Base-by-base conservation (phyloP, 2,113 vertebrate species). In the Fukomys damarensis region DNA sequence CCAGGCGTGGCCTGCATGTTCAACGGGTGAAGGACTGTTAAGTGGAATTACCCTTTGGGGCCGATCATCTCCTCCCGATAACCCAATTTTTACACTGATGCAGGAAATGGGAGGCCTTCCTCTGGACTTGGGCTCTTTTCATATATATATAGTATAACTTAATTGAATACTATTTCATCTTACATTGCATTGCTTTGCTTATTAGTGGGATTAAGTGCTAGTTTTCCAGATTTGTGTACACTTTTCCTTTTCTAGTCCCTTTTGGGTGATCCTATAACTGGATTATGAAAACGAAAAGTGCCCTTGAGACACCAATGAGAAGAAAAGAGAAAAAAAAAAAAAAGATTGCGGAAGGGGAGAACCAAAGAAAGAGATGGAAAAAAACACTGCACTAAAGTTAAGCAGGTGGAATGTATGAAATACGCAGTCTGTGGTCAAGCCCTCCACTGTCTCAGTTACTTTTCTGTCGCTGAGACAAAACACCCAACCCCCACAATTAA, bases 1-100 rank as follows among this genome's bases (percentile, higher is more conserved):
- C 43, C 8, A 5, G 58, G 89, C 0, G 3, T 12, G 6, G 8
- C 74, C 74, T 81, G 74, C 49, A 30, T 41, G 49, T 90, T 84
- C 61, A 96, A 28, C 66, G 87, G 86, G 24, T 91, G 70, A 94
- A 85, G 68, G 66, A 63, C 61, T 84, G n/a, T 38, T 82, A 77
- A 38, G 24, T 74, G 82, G 86, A 95, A 63, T 38, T 68, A 6
- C 65, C 65, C 54, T 81, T 77, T 81, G 68, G 89, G 63, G 61
- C 12, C 7, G 63, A 9, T 72, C n/a, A 59, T 49, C 46, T 5
- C 52, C 59, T 13, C 43, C 4, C n/a, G 56, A 52, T 59, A 72
- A 80, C 66, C 82, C 20, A 35, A 19, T 10, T 87, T 43, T 87
- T 43, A 49, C 30, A 65, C 0, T 26, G 38, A 30, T 52, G 35